These are phyloP conservation scores for Drymodes brunneopygia DNA, from an alignment of 2,113 vertebrate species.

Conservation along the genomic window DNA sequence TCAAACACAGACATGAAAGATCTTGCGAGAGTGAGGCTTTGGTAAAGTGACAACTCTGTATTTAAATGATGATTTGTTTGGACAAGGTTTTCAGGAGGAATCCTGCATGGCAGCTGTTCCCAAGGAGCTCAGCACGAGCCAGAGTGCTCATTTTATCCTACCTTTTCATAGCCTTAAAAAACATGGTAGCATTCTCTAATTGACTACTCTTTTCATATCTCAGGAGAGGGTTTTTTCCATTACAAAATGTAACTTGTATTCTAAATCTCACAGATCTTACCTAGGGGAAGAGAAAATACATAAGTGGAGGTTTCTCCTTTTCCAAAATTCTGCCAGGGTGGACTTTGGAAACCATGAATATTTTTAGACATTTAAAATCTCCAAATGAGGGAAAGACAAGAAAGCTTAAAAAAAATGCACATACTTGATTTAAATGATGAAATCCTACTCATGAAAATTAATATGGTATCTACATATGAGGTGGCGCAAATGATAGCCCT, in stretches of 20 bases:
- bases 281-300: background rate
- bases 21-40: background rate
- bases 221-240: background rate
- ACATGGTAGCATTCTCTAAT: background rate
- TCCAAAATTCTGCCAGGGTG: background rate
- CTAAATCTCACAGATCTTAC: background rate
- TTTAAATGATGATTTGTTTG: constrained; percentile 31
- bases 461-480: background rate
- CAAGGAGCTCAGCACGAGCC: background rate
- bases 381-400: background rate
- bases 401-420: background rate
- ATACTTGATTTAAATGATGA: background rate
- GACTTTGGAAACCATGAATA: background rate
- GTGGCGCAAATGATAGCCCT: background rate
- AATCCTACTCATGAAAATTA: background rate
- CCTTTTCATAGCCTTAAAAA: background rate
- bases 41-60: background rate
- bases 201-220: background rate
- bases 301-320: background rate
- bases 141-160: background rate
- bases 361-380: background rate
- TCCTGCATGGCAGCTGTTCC: background rate
- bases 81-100: constrained; percentile 22
- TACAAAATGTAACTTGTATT: background rate
- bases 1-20: background rate